Conservation (phyloP, 37 sponge, comb jelly and placozoan genomes). For the Cladorhizidae sp. region DNA sequence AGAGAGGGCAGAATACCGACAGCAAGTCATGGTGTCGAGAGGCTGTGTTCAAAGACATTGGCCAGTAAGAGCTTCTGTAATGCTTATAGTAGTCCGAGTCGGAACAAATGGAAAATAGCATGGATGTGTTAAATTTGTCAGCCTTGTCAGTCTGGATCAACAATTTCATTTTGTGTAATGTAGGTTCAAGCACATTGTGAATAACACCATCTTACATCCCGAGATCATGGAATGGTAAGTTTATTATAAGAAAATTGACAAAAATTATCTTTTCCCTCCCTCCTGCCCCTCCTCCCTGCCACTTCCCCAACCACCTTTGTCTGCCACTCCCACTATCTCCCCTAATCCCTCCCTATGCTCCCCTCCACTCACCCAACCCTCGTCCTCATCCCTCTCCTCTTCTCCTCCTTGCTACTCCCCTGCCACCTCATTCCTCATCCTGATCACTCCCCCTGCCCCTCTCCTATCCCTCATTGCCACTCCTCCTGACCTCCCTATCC, state of each 20-base stretch:
- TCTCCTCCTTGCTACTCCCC: background rate
- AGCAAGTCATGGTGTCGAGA: slow-evolving; percentile 74
- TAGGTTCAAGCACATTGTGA: slow-evolving; percentile 67
- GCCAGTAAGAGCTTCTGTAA: slow-evolving; percentile 37
- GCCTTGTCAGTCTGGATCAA: background rate
- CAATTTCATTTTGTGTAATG: background rate
- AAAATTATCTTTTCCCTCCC: background rate
- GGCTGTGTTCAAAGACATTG: slow-evolving; percentile 87
- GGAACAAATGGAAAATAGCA: background rate
- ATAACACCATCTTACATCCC: slow-evolving; percentile 82
- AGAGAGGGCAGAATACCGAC: slow-evolving; percentile 91
- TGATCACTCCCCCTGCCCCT: too few relatives aligned
- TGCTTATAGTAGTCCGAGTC: background rate
- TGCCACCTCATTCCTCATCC: background rate
- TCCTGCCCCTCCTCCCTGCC: too few relatives aligned
- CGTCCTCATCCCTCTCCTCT: background rate
- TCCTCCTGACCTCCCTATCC: too few relatives aligned
- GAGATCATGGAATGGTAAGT: slow-evolving; percentile 92
- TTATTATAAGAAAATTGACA: background rate
- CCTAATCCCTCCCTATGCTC: too few relatives aligned
- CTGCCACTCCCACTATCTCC: too few relatives aligned
- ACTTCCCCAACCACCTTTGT: too few relatives aligned
- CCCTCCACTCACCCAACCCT: too few relatives aligned
- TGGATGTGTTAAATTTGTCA: background rate
- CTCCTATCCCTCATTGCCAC: too few relatives aligned